phyloP scores from a whole-genome alignment of 2,113 vertebrate species.

The Phylloscopus whistleri region DNA sequence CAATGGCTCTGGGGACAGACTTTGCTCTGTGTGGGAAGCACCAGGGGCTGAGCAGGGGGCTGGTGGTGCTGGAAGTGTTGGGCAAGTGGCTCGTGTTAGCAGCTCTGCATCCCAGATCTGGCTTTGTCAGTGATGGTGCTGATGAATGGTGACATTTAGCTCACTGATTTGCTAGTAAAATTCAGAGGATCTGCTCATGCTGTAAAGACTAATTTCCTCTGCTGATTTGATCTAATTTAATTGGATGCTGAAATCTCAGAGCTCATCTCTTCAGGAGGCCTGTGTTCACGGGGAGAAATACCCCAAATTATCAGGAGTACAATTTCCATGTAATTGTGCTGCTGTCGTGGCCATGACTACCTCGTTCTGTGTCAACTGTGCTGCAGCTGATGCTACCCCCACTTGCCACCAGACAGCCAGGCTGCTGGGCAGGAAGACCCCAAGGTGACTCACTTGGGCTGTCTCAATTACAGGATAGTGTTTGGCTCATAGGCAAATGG shows the following conservation, averaged over 20 bases:
- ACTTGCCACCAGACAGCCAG: background rate
- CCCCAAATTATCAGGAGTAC: background rate
- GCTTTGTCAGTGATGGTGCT: background rate
- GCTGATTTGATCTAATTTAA: slow-evolving; percentile 47
- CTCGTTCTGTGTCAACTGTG: background rate
- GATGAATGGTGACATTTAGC: slow-evolving; percentile 17
- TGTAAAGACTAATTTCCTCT: slow-evolving; percentile 47
- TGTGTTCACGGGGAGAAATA: background rate
- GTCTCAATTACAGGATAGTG: background rate
- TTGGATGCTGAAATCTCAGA: slow-evolving; percentile 26
- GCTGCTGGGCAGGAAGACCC: background rate
- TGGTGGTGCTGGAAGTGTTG: fast-evolving
- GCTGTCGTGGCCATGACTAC: background rate
- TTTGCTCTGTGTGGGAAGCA: fast-evolving
- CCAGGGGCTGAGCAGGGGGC: background rate
- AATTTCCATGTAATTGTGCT: background rate
- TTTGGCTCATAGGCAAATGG: background rate
- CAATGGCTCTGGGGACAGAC: fast-evolving
- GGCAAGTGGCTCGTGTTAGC: fast-evolving
- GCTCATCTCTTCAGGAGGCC: background rate
- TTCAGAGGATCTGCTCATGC: slow-evolving; percentile 6
- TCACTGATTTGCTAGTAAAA: slow-evolving; percentile 11
- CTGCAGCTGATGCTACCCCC: background rate
- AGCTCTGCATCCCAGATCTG: background rate
- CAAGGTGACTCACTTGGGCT: background rate